Base-by-base conservation (phyloP, 2,888 invertebrate genomes). In the Aphidius colemani region DNA sequence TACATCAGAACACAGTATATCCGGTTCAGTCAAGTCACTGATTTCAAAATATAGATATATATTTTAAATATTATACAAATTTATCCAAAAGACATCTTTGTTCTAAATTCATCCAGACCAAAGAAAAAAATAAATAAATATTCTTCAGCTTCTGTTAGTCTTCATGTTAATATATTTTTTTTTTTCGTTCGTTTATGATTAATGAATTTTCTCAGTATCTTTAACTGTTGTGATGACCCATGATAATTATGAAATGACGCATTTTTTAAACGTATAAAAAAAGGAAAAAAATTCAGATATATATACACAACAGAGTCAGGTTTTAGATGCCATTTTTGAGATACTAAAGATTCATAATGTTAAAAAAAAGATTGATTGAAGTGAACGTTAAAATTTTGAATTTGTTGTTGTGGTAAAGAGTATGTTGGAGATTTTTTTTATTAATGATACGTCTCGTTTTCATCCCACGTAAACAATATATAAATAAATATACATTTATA, bases 231-330 rank as follows among this genome's bases (percentile, higher is more conserved):
- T 39, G 45, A 45, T 57, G 61, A 10, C 4, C 5, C 13, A 45
- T 39, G 45, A 39, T 56, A 56, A 57, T 55, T 13, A 55, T 41
- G 41, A 53, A 40, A 48, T 55, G 55, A 55, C 11, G 30, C 11
- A 30, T 18, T 61, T 40, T 30, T 30, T 30, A 30, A 30, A 30
- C 30, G 30, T 30, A 30, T 30, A 2, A 5, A 5, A 30, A 30
- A 30, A 13, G 13, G 5, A 50, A 11, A 11, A 41, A 45, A 9
- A 39, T 59, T 41, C 11, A 40, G 13, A 49, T 48, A 48, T 13
- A 30, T 18, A 18, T 50, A 50, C 11, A 50, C 50, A 50, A 13
- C 13, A 13, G n/a, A 50, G 18, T 10, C 41, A 56, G 40, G 18
- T 10, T 56, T 43, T 44, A 57, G 39, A 30, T 30, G 30, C 30